These are phyloP conservation scores for Pseudomyrmex cubaensis DNA, from an alignment of 1,140 invertebrate species.

Conservation along the genomic window DNA sequence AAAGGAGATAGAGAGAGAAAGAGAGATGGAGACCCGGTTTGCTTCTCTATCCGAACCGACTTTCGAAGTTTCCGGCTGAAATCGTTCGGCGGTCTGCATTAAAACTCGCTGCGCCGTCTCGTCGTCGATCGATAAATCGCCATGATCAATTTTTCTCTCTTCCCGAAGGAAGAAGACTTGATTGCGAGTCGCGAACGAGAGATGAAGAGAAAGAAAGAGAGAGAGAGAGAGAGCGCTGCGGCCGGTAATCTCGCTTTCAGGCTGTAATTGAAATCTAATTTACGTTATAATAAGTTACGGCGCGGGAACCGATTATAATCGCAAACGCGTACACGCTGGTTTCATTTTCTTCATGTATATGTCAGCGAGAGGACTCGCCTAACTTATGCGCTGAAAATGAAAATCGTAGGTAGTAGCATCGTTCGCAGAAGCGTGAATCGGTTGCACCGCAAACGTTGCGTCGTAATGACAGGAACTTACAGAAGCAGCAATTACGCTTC, in stretches of 20 bases:
- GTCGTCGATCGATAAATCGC: slow-evolving; percentile 34
- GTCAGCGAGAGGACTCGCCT: neutral
- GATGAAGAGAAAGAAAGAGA: no score
- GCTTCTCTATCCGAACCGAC: slow-evolving; percentile 41
- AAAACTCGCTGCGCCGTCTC: slow-evolving; percentile 16
- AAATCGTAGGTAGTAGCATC: neutral
- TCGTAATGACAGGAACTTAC: slow-evolving; percentile 1
- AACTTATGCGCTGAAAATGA: neutral
- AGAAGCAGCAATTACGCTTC: neutral
- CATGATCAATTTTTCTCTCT: neutral
- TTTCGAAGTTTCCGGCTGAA: slow-evolving; percentile 45
- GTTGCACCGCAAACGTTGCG: neutral
- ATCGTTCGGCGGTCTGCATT: neutral
- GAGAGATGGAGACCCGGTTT: slow-evolving; percentile 33
- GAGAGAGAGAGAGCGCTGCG: neutral
- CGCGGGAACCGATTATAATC: neutral
- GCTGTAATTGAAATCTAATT: slow-evolving; percentile 23
- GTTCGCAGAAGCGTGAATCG: neutral
- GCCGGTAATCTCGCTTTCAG: neutral
- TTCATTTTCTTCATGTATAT: neutral
- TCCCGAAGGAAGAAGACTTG: neutral
- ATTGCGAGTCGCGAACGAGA: neutral
- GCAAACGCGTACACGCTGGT: neutral
- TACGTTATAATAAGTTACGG: slow-evolving; percentile 12
- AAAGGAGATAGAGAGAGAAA: slow-evolving; percentile 1